Evolutionary conservation across 1,140 invertebrate genomes (phyloP).

Genomic region (Euura lappo): DNA sequence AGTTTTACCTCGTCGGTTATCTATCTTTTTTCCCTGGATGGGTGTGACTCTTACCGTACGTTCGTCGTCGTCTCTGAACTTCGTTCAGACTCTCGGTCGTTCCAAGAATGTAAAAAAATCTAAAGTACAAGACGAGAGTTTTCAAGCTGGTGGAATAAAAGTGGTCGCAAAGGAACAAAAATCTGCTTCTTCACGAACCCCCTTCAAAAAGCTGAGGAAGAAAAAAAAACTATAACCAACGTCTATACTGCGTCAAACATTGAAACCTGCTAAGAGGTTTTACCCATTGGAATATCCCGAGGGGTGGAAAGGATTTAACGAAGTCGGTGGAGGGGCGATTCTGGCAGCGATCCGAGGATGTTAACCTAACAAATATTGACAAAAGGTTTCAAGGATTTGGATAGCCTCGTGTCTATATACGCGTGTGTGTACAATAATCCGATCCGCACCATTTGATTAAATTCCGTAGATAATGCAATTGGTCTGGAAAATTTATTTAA

Average conservation of each 20-base stretch:
- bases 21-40: not conserved
- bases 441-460: not conserved
- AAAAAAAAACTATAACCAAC: too few relatives aligned
- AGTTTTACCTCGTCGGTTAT: not conserved
- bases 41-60: not conserved
- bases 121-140: not conserved
- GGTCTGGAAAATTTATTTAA: not conserved
- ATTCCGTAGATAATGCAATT: constrained; percentile 3
- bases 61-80: not conserved
- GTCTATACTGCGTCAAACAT: too few relatives aligned
- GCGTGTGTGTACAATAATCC: not conserved
- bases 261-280: too few relatives aligned
- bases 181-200: not conserved
- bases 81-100: constrained; percentile 1
- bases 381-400: constrained; percentile 1
- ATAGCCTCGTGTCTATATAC: not conserved
- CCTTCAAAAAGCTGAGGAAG: constrained; percentile 11
- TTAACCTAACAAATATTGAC: not conserved
- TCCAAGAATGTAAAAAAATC: not conserved
- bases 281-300: not conserved
- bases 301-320: not conserved
- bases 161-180: not conserved
- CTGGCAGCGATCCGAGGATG: not conserved
- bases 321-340: not conserved
- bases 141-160: not conserved